Evolutionary conservation across 1,140 invertebrate species (phyloP), one percentile per base, ranked within the genome.

Genomic region (Bicyclus anynana): DNA sequence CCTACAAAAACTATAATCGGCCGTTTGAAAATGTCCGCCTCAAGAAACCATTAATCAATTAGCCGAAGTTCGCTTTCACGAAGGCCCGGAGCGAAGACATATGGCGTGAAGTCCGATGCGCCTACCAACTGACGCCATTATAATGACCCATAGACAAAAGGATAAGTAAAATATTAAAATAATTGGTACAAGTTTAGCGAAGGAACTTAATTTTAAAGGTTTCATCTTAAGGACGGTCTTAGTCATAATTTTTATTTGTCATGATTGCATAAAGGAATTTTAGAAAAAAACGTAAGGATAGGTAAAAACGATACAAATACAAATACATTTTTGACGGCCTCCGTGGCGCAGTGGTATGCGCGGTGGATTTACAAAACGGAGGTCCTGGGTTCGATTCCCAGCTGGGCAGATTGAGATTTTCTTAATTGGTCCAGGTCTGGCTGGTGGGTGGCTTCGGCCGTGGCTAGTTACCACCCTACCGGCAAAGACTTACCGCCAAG

Each of bases 11-110:
- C 51, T 62, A 72, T 65, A 69, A 80, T 74, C 63, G 74, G 60
- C 61, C 77, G 69, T 86, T 80, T 80, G 79, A 80, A 81, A 74
- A 78, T 72, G 80, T 83, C 81, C 74, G 79, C 80, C 74, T 70
- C 72, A 67, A 69, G 62, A 62, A 59, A 62, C 71, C 77, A 84
- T 84, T 82, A 85, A 86, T 84, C 84, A 86, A 86, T 86, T 88
- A 84, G 65, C 58, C 72, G 71, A 79, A 77, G 67, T 71, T 73
- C 74, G 71, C 72, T 72, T 77, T 77, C 80, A 71, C 66, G 69
- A 72, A 80, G 76, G 65, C 60, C 63, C 62, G 54, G 60, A 73
- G 67, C 59, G 63, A 70, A 54, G 77, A 74, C 81, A 86, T 85
- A 86, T 84, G 81, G 80, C 55, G 73, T 59, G 52, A 40, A 52